A percentile compares a stretch with the other conserved stretches of the same genome.
phyloP scores from a whole-genome alignment of 2,113 vertebrate genomes.

The Austrofundulus limnaeus region DNA sequence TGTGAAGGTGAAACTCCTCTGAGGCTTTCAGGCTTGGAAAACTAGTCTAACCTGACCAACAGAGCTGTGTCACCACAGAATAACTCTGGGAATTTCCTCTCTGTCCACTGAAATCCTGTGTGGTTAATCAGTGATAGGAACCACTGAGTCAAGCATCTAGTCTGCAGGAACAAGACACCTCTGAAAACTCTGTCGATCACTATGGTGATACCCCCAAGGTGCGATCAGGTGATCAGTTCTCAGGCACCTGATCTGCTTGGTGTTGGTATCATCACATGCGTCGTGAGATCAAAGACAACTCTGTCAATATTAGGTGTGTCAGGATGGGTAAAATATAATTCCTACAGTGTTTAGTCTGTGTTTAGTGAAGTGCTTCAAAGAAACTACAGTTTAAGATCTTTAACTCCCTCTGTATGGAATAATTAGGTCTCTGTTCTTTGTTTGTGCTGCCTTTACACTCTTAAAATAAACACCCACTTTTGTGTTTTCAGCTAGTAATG shows the following conservation, averaged over 20 bases:
- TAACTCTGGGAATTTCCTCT: conserved; percentile 41
- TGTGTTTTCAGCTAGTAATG: neutral
- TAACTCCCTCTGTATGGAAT: neutral
- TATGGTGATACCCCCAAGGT: conserved; percentile 37
- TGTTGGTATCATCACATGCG: neutral
- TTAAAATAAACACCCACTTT: neutral
- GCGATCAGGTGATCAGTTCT: conserved; percentile 44
- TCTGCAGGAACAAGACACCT: conserved; percentile 57
- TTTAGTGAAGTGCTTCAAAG: neutral
- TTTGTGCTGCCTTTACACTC: neutral
- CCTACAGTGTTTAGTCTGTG: neutral
- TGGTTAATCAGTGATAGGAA: conserved; percentile 62
- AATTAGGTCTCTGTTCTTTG: neutral
- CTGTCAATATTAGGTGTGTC: neutral
- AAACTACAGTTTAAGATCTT: neutral
- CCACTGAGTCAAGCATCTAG: conserved; percentile 52
- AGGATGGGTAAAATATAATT: conserved; percentile 3
- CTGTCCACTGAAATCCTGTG: conserved; percentile 30
- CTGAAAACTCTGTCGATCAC: conserved; percentile 24
- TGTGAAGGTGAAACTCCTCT: conserved; percentile 14
- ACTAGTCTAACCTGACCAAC: conserved; percentile 39
- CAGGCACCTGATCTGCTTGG: conserved; percentile 30
- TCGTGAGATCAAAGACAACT: conserved; percentile 40
- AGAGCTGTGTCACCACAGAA: conserved; percentile 15
- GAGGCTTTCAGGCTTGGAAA: conserved; percentile 5